These are phyloP conservation scores for Ptilonorhynchus violaceus DNA, from an alignment of 2,113 vertebrate genomes.

Conservation along the genomic window DNA sequence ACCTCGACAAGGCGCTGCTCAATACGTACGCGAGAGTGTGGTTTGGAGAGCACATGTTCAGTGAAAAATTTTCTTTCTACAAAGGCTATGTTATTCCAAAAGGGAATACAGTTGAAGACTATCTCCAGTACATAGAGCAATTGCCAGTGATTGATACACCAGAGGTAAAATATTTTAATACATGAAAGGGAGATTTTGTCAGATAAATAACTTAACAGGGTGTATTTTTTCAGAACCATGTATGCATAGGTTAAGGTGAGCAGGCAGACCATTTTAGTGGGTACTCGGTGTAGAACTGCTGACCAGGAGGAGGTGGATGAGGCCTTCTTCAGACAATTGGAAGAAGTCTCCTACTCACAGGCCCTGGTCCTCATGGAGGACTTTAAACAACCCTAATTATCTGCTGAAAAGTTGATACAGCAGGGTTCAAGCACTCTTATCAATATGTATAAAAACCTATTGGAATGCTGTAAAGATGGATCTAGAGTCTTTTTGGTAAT, in stretches of 20 bases:
- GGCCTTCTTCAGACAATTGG: background rate
- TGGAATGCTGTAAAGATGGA: background rate
- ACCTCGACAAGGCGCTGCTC: constrained; percentile 81
- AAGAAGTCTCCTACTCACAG: background rate
- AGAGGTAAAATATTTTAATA: constrained; percentile 69
- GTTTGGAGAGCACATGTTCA: constrained; percentile 82
- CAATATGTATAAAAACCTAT: background rate
- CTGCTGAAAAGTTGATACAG: background rate
- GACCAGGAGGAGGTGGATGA: background rate
- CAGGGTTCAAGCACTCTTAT: background rate
- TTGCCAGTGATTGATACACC: constrained; percentile 79
- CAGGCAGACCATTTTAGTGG: background rate
- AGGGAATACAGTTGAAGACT: constrained; percentile 74
- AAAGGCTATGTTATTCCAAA: constrained; percentile 75
- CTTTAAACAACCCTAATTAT: background rate
- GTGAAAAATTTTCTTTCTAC: constrained; percentile 79
- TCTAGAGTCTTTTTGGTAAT: background rate
- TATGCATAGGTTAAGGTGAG: background rate
- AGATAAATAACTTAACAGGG: background rate
- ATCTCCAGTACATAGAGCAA: constrained; percentile 78
- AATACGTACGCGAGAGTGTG: constrained; percentile 80
- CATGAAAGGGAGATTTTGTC: background rate
- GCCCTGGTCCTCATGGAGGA: background rate
- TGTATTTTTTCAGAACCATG: background rate
- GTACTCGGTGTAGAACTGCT: background rate